These are phyloP conservation scores for Ochropleura plecta DNA, from an alignment of 2,888 invertebrate species.

Conservation along the genomic window DNA sequence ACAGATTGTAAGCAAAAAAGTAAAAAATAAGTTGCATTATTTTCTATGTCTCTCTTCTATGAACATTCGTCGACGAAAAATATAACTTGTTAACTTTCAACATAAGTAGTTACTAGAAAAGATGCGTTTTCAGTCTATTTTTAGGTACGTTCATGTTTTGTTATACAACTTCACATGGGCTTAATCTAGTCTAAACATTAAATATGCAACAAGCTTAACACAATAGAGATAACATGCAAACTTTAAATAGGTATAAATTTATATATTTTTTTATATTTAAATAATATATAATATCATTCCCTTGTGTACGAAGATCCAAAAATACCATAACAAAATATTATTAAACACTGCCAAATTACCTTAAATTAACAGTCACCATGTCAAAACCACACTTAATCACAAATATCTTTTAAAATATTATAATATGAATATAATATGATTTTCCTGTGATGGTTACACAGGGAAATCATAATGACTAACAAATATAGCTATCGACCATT, in stretches of 20 bases:
- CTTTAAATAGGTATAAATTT: not conserved
- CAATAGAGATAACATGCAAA: constrained; percentile 6
- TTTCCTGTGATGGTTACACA: not conserved
- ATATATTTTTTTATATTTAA: not conserved
- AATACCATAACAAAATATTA: not conserved
- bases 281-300: not conserved
- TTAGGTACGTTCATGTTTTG: not conserved
- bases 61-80: too few species aligned
- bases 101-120: too few species aligned
- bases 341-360: constrained; percentile 25
- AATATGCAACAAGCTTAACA: not conserved
- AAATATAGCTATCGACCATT: constrained; percentile 15
- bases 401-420: not conserved
- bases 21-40: too few species aligned
- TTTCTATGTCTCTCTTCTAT: too few species aligned
- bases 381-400: constrained; percentile 7
- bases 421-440: not conserved
- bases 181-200: not conserved
- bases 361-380: constrained; percentile 42
- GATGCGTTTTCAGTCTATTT: not conserved
- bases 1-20: too few species aligned
- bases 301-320: not conserved
- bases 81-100: too few species aligned
- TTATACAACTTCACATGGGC: not conserved
- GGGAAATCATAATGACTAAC: constrained; percentile 26